Percentiles rank a stretch among this genome's conserved stretches.
phyloP scores from a whole-genome alignment of 1,140 invertebrate species.

The Condylostylus longicornis region DNA sequence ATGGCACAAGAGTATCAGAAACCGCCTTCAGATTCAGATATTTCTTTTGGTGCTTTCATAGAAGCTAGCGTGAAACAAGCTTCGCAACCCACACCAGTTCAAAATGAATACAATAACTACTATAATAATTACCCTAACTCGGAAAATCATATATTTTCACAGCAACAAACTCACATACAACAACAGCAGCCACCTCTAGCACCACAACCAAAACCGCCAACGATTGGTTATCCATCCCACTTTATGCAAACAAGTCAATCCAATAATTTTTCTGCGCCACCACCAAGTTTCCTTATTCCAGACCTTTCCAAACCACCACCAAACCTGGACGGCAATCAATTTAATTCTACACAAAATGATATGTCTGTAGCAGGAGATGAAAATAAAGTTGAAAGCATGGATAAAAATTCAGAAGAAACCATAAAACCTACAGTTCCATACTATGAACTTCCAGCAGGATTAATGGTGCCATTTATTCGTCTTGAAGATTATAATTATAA shows the following conservation, averaged over 20 bases:
- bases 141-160: slow-evolving; percentile 4
- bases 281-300: slow-evolving; percentile 43
- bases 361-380: background rate
- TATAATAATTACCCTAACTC: slow-evolving; percentile 10
- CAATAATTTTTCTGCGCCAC: slow-evolving; percentile 19
- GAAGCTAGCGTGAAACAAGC: too few species aligned
- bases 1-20: slow-evolving; percentile 10
- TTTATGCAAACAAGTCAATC: slow-evolving; percentile 11
- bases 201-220: slow-evolving; percentile 7
- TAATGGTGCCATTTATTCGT: slow-evolving; percentile 81
- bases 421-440: slow-evolving; percentile 84
- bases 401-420: slow-evolving; percentile 41
- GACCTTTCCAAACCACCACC: slow-evolving; percentile 76
- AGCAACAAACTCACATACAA: slow-evolving; percentile 2
- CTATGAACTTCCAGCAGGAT: slow-evolving; percentile 86
- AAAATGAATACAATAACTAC: background rate
- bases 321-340: background rate
- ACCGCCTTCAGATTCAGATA: slow-evolving; percentile 14
- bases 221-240: background rate
- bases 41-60: too few species aligned
- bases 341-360: slow-evolving; percentile 1
- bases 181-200: background rate
- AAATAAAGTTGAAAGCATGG: slow-evolving; percentile 2
- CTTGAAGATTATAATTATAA: slow-evolving; percentile 83
- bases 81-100: too few species aligned